Percentiles rank a stretch among this genome's conserved stretches.
These are phyloP conservation scores for Drosophila fulvimacula DNA, from an alignment of 2,888 invertebrate species.

Conservation along the genomic window DNA sequence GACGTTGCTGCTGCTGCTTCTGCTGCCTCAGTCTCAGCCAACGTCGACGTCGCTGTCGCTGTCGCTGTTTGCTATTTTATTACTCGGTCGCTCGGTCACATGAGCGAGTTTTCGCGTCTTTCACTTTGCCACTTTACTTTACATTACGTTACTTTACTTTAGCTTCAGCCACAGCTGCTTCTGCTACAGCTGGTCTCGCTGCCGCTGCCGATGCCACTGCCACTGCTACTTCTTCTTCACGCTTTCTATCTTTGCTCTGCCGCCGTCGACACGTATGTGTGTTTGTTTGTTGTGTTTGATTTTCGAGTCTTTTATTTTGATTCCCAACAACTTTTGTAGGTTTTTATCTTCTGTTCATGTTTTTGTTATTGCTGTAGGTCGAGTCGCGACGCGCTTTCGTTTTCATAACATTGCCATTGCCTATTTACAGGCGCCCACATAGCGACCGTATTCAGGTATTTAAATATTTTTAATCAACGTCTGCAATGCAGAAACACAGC, in stretches of 20 bases:
- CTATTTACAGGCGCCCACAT: conserved; percentile 41
- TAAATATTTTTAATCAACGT: conserved; percentile 15
- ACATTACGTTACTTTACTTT: conserved; percentile 46
- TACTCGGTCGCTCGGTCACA: conserved; percentile 80
- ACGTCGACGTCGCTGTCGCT: conserved; percentile 27
- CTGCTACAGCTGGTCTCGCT: conserved; percentile 2
- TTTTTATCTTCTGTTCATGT: conserved; percentile 13
- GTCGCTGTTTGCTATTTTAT: conserved; percentile 71
- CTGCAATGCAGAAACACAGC: conserved; percentile 8
- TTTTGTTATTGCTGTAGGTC: conserved; percentile 56
- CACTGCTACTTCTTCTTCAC: conserved; percentile 26
- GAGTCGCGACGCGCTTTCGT: conserved; percentile 52
- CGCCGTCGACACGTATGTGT: conserved; percentile 14
- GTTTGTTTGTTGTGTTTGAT: conserved; percentile 48
- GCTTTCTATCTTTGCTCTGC: conserved; percentile 38
- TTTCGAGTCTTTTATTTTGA: conserved; percentile 72
- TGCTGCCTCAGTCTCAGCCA: conserved; percentile 7
- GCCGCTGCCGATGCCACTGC: neutral
- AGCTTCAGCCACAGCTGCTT: conserved; percentile 24
- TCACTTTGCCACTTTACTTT: conserved; percentile 54
- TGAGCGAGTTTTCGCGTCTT: conserved; percentile 63
- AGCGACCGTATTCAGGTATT: conserved; percentile 7
- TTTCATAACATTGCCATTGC: conserved; percentile 41
- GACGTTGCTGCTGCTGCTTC: conserved; percentile 19
- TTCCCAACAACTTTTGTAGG: conserved; percentile 45